Evolutionary conservation across 2,888 invertebrate genomes (phyloP).

Genomic region (Ecdyonurus torrentis): DNA sequence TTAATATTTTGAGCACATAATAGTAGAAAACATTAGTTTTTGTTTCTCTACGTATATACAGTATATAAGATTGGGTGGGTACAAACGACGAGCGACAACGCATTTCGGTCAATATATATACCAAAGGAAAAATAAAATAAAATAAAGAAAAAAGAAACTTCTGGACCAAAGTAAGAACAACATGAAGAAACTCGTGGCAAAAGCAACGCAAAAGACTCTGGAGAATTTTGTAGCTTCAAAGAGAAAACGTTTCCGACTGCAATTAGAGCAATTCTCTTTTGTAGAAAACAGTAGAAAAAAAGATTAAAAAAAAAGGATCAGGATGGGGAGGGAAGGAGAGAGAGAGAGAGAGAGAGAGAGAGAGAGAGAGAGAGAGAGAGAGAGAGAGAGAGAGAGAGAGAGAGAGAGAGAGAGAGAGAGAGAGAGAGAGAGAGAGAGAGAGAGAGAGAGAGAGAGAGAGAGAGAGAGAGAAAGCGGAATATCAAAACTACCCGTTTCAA

Average conservation of each 20-base stretch:
- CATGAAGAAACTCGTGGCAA: no score
- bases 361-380: background rate
- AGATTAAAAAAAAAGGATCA: background rate
- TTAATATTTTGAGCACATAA: no score
- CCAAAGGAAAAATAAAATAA: no score
- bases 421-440: no score
- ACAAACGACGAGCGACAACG: no score
- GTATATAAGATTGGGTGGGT: no score
- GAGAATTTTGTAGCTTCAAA: background rate
- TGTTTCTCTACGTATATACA: no score
- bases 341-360: background rate
- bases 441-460: background rate
- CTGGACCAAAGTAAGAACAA: no score
- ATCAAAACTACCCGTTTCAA: background rate
- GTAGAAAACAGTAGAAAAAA: background rate
- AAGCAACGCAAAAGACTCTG: background rate
- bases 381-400: background rate
- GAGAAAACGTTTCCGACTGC: slow-evolving; percentile 2
- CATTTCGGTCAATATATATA: no score
- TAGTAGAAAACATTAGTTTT: no score
- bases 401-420: no score
- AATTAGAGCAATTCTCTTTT: slow-evolving; percentile 1
- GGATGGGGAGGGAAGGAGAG: background rate
- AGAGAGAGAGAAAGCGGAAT: background rate
- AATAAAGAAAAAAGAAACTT: no score